phyloP scores from a whole-genome alignment of 2,113 vertebrate species.

The Dromaius novaehollandiae region DNA sequence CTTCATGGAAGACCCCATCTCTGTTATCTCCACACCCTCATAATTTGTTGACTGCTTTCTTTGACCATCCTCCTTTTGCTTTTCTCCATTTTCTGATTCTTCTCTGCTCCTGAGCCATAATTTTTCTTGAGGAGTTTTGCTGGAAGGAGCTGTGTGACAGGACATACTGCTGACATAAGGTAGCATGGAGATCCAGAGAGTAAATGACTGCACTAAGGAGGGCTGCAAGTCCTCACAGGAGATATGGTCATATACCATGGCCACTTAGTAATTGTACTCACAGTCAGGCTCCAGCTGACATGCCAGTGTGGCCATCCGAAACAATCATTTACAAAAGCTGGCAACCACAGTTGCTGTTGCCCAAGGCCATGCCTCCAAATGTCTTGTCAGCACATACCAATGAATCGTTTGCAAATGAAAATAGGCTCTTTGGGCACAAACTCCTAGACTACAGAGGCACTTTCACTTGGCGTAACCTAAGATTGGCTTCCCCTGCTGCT shows the following conservation, averaged over 20 bases:
- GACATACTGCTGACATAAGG: not conserved
- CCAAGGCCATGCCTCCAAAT: not conserved
- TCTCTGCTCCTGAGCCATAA: not conserved
- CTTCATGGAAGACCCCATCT: not conserved
- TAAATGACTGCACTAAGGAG: not conserved
- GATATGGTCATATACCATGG: not conserved
- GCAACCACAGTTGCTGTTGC: not conserved
- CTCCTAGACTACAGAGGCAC: not conserved
- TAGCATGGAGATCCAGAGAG: not conserved
- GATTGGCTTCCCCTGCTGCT: not conserved
- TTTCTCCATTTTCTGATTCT: not conserved
- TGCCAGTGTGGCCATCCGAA: not conserved
- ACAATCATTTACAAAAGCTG: not conserved
- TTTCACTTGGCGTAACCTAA: not conserved
- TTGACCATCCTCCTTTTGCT: not conserved
- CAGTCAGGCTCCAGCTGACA: not conserved
- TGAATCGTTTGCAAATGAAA: not conserved
- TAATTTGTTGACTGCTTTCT: not conserved
- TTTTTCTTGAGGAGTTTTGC: not conserved
- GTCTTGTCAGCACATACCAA: not conserved
- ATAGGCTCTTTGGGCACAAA: not conserved
- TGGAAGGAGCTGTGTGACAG: not conserved
- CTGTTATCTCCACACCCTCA: not conserved
- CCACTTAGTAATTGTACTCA: not conserved
- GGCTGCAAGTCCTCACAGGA: not conserved